A percentile compares a stretch with the other conserved stretches of the same genome.
Conservation (phyloP, 2,113 vertebrate species). For the Chaetorhynchus papuensis region DNA sequence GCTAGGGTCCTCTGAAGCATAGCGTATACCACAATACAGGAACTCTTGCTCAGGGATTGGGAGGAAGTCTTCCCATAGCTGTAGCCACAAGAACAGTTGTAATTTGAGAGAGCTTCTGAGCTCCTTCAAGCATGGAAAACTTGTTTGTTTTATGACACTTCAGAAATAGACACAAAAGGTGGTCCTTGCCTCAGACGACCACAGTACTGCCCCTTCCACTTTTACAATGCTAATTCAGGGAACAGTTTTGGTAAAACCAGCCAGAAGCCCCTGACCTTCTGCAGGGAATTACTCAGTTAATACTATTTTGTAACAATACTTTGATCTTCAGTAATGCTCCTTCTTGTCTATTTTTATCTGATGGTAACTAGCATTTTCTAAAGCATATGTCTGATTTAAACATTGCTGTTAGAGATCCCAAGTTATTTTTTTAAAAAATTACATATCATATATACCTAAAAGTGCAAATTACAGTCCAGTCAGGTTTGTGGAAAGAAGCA, state of each 20-base stretch:
- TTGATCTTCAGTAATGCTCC: neutral
- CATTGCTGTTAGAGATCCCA: neutral
- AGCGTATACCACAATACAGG: neutral
- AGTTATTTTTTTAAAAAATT: neutral
- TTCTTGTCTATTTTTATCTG: neutral
- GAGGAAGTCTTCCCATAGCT: neutral
- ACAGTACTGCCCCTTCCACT: neutral
- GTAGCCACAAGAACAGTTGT: neutral
- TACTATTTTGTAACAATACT: neutral
- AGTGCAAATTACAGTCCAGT: neutral
- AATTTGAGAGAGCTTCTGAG: neutral
- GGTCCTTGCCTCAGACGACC: neutral
- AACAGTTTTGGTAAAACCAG: neutral
- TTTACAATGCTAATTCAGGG: neutral
- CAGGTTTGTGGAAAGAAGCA: neutral
- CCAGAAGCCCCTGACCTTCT: neutral
- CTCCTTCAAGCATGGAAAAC: neutral
- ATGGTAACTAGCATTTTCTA: neutral
- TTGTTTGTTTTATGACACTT: neutral
- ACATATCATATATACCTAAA: neutral
- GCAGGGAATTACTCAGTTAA: neutral
- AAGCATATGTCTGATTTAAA: neutral
- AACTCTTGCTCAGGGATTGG: neutral
- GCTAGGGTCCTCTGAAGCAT: neutral
- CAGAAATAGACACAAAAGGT: neutral